Percentiles rank a stretch among this genome's conserved stretches.
phyloP scores from a whole-genome alignment of 2,797 vertebrate species.

The Neomorphus geoffroyi region DNA sequence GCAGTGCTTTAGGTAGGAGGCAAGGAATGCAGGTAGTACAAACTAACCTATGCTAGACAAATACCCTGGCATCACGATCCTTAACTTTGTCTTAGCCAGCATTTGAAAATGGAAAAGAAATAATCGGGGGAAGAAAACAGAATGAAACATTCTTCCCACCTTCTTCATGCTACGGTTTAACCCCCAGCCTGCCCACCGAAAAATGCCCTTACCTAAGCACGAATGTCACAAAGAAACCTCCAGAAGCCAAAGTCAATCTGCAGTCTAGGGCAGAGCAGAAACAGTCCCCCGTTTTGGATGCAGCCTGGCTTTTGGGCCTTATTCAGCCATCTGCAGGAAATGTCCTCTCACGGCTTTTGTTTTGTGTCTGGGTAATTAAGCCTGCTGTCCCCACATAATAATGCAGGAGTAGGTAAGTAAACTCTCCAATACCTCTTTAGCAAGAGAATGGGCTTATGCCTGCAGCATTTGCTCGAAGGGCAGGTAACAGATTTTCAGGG shows the following conservation, averaged over 20 bases:
- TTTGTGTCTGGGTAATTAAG: background rate
- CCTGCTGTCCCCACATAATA: background rate
- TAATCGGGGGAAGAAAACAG: background rate
- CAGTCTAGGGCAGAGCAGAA: background rate
- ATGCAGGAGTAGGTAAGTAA: background rate
- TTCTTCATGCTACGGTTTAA: background rate
- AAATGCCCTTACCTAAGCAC: background rate
- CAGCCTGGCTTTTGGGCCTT: background rate
- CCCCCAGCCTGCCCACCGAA: background rate
- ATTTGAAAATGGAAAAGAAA: background rate
- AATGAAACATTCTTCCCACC: background rate
- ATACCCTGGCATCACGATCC: background rate
- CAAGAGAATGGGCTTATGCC: background rate
- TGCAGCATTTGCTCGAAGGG: background rate
- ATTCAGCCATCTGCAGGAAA: fast-evolving
- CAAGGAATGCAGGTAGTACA: background rate
- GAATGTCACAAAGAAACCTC: background rate
- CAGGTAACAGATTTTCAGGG: background rate
- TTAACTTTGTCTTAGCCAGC: background rate
- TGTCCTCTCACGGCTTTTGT: background rate
- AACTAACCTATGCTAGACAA: background rate
- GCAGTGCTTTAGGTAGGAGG: background rate
- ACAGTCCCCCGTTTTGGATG: fast-evolving
- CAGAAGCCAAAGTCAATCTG: background rate
- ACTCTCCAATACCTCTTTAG: background rate